Conservation (phyloP, 2,113 vertebrate species). For the Microtus richardsoni region DNA sequence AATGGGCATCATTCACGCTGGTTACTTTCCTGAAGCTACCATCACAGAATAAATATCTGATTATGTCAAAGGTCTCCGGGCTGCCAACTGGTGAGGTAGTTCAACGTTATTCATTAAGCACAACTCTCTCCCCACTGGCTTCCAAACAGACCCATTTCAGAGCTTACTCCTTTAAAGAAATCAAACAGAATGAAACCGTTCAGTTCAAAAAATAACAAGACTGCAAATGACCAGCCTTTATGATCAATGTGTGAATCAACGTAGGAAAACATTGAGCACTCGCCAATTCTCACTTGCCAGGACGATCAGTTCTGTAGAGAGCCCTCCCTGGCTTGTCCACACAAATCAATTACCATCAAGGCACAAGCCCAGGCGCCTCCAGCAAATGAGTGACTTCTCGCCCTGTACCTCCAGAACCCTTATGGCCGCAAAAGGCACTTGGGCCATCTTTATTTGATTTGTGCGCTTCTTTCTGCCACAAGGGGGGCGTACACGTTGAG, state of each 20-base stretch:
- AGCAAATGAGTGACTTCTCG: background rate
- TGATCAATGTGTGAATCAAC: background rate
- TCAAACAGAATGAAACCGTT: constrained; percentile 42
- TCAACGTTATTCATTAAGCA: constrained; percentile 69
- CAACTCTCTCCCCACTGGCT: constrained; percentile 25
- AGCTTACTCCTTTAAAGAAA: constrained; percentile 13
- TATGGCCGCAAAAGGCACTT: background rate
- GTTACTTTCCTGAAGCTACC: background rate
- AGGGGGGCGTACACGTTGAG: background rate
- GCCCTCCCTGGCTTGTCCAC: background rate
- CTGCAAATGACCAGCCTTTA: background rate
- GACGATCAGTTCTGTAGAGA: background rate
- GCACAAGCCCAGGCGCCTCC: background rate
- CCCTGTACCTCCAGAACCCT: background rate
- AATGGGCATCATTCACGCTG: constrained; percentile 35
- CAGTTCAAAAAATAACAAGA: constrained; percentile 9
- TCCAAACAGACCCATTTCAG: constrained; percentile 46
- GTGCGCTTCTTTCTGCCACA: background rate
- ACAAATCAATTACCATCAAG: background rate
- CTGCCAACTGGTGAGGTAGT: constrained; percentile 21
- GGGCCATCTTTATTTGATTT: background rate
- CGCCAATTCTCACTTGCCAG: background rate
- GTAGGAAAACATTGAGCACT: background rate
- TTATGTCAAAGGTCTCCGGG: constrained; percentile 51
- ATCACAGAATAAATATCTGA: constrained; percentile 59